Conservation (phyloP, 2,797 vertebrate species). For the Thalassophryne amazonica region DNA sequence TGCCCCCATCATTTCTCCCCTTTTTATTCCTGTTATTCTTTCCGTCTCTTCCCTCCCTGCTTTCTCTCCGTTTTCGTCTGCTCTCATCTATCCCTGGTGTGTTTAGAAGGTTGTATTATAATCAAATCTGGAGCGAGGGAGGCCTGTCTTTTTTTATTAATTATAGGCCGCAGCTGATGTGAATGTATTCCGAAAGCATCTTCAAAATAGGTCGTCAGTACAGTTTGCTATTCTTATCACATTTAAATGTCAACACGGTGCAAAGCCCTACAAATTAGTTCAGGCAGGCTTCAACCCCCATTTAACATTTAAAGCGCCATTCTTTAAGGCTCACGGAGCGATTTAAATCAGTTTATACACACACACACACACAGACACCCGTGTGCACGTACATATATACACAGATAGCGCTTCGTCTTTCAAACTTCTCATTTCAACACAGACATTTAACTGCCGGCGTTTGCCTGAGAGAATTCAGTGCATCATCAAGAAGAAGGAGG, state of each 20-base stretch:
- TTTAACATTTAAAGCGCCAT: conserved; percentile 88
- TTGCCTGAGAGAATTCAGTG: conserved; percentile 70
- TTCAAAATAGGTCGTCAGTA: conserved; percentile 86
- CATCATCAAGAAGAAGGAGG: conserved; percentile 22
- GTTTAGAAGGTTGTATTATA: conserved; percentile 98
- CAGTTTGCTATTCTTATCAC: conserved; percentile 92
- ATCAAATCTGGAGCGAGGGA: conserved; percentile 97
- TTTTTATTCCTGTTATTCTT: conserved; percentile 79
- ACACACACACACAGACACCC: conserved; percentile 19
- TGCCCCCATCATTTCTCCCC: conserved; percentile 88
- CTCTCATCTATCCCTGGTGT: conserved; percentile 87
- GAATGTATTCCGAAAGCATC: conserved; percentile 85
- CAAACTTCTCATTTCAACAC: conserved; percentile 83
- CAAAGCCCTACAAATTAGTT: conserved; percentile 90
- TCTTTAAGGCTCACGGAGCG: conserved; percentile 83
- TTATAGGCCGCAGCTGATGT: conserved; percentile 94
- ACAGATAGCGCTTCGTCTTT: conserved; percentile 77
- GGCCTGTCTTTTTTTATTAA: conserved; percentile 94
- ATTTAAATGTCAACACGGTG: conserved; percentile 91
- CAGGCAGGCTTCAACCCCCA: conserved; percentile 88
- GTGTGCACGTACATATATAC: conserved; percentile 32
- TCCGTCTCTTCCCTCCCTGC: conserved; percentile 62
- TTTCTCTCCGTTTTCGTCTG: conserved; percentile 67
- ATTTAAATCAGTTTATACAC: conserved; percentile 84
- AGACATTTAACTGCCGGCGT: conserved; percentile 82